Evolutionary conservation across 2,888 invertebrate species (phyloP).

Genomic region (Saturnia japonica): DNA sequence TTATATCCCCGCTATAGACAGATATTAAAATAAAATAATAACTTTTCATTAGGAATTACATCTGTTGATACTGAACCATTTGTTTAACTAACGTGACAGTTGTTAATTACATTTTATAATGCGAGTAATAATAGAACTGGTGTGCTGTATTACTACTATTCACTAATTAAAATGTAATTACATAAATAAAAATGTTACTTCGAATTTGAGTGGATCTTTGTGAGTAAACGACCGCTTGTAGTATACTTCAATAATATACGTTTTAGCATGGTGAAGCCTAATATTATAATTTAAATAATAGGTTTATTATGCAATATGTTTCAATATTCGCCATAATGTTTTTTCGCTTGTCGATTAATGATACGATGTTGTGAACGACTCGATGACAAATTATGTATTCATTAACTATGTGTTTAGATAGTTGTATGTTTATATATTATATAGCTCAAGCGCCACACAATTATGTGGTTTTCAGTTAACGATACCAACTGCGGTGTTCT

Average conservation of each 20-base stretch:
- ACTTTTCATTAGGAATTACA: too few species aligned
- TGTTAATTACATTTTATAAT: too few species aligned
- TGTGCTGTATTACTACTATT: too few species aligned
- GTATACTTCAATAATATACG: conserved; percentile 62
- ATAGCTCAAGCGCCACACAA: conserved; percentile 55
- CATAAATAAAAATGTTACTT: conserved; percentile 14
- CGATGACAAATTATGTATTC: conserved; percentile 57
- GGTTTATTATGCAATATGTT: conserved; percentile 53
- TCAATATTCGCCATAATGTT: conserved; percentile 60
- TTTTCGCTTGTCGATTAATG: conserved; percentile 64
- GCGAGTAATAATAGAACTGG: too few species aligned
- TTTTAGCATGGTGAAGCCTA: conserved; percentile 69
- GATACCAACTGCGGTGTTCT: not conserved
- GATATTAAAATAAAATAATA: too few species aligned
- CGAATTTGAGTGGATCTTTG: conserved; percentile 61
- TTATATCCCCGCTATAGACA: too few species aligned
- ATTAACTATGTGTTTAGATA: conserved; percentile 66
- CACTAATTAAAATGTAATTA: not conserved
- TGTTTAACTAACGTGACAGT: too few species aligned
- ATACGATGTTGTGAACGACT: conserved; percentile 54
- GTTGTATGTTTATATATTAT: conserved; percentile 55
- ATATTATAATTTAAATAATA: conserved; percentile 47
- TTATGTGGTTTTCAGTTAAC: conserved; percentile 38
- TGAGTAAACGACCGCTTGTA: conserved; percentile 77
- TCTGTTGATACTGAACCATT: too few species aligned